phyloP scores from a whole-genome alignment of 2,113 vertebrate species.

The Archilochus colubris region DNA sequence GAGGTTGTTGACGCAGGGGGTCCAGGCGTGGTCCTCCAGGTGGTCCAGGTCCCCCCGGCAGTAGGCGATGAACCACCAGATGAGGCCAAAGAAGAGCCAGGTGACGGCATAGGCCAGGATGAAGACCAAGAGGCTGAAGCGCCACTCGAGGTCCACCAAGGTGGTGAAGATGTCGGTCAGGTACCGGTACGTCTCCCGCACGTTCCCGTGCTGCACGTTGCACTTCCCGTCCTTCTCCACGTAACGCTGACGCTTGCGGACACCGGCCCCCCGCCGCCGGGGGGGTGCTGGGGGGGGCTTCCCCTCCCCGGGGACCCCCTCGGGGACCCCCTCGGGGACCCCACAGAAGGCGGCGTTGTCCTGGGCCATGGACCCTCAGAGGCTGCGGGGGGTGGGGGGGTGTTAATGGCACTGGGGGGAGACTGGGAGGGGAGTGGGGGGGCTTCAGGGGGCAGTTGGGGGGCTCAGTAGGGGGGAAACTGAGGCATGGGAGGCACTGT shows the following conservation, averaged over 20 bases:
- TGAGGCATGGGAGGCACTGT: too few relatives aligned
- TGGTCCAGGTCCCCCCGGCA: conserved; percentile 95
- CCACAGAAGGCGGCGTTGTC: conserved; percentile 33
- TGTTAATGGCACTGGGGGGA: background rate
- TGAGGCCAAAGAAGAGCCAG: conserved; percentile 97
- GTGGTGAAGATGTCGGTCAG: conserved; percentile 98
- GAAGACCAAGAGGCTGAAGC: conserved; percentile 94
- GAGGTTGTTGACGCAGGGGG: conserved; percentile 95
- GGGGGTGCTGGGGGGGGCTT: background rate
- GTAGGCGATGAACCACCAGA: conserved; percentile 98
- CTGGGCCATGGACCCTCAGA: conserved; percentile 32
- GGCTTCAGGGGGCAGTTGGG: too few relatives aligned
- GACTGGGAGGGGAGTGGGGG: background rate
- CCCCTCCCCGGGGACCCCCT: background rate
- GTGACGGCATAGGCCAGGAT: conserved; percentile 95
- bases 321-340: conserved; percentile 3
- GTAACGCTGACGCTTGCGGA: conserved; percentile 87
- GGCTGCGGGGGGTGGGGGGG: background rate
- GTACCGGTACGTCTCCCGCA: conserved; percentile 94
- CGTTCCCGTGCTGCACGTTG: conserved; percentile 94
- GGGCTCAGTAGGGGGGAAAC: too few relatives aligned
- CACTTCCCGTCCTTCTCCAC: conserved; percentile 96
- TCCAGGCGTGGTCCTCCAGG: conserved; percentile 91
- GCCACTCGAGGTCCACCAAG: conserved; percentile 96
- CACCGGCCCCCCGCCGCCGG: background rate